Percentiles rank a stretch among this genome's conserved stretches.
Evolutionary conservation across 2,113 vertebrate genomes (phyloP).

Genomic region (Gavialis gangeticus): DNA sequence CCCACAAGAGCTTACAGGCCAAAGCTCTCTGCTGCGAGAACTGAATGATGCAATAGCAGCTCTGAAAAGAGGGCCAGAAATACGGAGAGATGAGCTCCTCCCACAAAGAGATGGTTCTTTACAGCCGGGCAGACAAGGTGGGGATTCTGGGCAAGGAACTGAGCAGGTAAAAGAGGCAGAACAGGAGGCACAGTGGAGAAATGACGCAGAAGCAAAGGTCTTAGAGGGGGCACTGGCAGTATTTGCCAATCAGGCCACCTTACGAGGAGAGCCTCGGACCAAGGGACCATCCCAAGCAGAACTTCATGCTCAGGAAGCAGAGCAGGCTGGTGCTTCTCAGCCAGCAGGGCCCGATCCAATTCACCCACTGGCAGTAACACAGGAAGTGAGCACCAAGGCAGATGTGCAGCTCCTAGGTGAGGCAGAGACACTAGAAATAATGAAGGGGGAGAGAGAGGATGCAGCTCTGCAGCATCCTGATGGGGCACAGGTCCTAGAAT

Average conservation of each 20-base stretch:
- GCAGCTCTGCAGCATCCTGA: neutral
- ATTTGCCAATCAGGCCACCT: accelerated
- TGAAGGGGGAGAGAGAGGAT: neutral
- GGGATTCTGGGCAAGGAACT: neutral
- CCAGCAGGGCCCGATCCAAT: neutral
- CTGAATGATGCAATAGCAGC: constrained; percentile 62
- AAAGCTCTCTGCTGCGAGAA: constrained; percentile 70
- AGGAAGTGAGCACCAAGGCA: accelerated
- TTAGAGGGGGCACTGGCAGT: neutral
- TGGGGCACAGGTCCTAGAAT: neutral
- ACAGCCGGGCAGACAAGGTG: neutral
- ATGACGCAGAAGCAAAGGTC: neutral
- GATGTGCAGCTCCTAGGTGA: neutral
- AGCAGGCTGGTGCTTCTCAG: constrained; percentile 7
- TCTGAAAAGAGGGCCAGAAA: constrained; percentile 40
- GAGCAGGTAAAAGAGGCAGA: accelerated
- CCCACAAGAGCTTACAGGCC: neutral
- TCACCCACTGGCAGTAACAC: neutral
- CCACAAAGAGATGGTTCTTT: accelerated
- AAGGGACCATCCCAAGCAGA: neutral
- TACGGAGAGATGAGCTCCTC: neutral
- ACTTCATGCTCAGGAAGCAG: neutral
- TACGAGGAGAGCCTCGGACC: neutral
- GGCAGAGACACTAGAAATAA: neutral
- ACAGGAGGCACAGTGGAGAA: neutral